Conservation (phyloP, 2,113 vertebrate species). For the Cromileptes altivelis region DNA sequence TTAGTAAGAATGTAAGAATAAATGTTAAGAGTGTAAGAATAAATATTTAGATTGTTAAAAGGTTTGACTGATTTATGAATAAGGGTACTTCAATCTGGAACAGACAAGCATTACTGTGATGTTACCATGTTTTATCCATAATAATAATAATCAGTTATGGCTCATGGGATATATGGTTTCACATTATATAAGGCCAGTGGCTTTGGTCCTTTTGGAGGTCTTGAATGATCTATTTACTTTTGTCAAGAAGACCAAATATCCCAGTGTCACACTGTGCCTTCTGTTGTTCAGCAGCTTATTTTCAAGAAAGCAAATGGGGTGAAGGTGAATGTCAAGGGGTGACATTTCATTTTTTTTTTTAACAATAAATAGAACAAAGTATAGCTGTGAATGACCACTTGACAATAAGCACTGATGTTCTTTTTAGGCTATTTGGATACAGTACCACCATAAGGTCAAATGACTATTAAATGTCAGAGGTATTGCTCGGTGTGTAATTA, state of each 20-base stretch:
- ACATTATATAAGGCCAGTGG: not conserved
- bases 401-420: slow-evolving; percentile 12
- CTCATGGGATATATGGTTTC: not conserved
- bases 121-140: not conserved
- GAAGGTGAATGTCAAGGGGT: not conserved
- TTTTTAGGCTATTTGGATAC: not conserved
- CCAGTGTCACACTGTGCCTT: not conserved
- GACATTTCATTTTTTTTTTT: not conserved
- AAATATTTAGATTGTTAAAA: not conserved
- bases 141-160: too few relatives aligned
- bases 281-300: not conserved
- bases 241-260: not conserved
- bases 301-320: not conserved
- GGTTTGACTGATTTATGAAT: not conserved
- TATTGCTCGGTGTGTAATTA: too few relatives aligned
- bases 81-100: not conserved
- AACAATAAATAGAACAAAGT: not conserved
- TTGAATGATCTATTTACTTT: not conserved
- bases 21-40: not conserved
- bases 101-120: not conserved
- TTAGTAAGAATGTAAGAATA: not conserved
- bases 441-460: not conserved
- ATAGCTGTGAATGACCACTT: not conserved
- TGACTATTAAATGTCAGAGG: not conserved
- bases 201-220: not conserved